Evolutionary conservation across 2,113 vertebrate genomes (phyloP).

Genomic region (Hemiprocne comata): DNA sequence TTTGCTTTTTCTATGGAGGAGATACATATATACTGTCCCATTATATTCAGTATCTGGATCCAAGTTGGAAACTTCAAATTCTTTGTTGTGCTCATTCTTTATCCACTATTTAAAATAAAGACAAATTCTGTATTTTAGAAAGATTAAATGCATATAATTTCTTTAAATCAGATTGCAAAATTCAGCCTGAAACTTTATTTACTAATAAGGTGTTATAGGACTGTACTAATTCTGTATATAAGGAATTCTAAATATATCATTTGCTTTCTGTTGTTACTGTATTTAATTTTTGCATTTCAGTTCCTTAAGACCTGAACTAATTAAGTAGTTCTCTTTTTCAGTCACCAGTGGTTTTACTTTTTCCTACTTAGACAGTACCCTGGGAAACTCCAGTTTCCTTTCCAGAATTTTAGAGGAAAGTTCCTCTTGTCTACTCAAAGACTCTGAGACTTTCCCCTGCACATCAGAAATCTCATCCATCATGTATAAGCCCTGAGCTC

Average conservation of each 20-base stretch:
- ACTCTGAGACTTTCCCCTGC: neutral
- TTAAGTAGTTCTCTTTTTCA: neutral
- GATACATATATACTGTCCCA: constrained; percentile 4
- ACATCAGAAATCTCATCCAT: neutral
- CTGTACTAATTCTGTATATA: neutral
- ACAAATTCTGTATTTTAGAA: neutral
- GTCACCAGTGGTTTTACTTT: neutral
- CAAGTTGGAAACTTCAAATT: constrained; percentile 72
- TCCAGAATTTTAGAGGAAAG: neutral
- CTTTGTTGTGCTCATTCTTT: constrained; percentile 46
- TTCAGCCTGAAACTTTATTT: neutral
- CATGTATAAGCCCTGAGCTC: neutral
- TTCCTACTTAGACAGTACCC: neutral
- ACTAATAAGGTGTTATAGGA: neutral
- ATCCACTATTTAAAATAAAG: constrained; percentile 50
- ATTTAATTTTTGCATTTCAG: neutral
- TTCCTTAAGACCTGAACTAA: neutral
- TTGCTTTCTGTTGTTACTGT: neutral
- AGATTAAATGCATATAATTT: neutral
- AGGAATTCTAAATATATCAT: neutral
- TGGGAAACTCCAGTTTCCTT: neutral
- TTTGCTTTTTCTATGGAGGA: constrained; percentile 55
- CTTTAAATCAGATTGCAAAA: neutral
- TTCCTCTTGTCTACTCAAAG: neutral
- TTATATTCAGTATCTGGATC: constrained; percentile 75